Conservation (phyloP, 30 jellyfish, hydroid and myxozoan genomes). For the Hydractinia symbiolongicarpus region DNA sequence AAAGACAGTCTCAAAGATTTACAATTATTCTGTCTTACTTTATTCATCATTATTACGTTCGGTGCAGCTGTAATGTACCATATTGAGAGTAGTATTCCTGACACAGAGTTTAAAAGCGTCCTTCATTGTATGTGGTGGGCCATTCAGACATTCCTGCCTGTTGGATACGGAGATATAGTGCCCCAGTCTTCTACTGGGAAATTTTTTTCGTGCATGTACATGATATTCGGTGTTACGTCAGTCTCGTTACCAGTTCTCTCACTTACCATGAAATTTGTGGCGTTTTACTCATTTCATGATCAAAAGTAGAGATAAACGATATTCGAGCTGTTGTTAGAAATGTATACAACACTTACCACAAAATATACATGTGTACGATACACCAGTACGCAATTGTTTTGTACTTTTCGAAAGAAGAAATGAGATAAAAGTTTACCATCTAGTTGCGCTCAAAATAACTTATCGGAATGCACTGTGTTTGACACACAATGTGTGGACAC, state of each 20-base stretch:
- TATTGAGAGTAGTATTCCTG: slow-evolving; percentile 37
- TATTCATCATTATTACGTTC: slow-evolving; percentile 51
- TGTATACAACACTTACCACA: no score
- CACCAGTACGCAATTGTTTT: no score
- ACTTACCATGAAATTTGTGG: slow-evolving; percentile 70
- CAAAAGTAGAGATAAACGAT: no score
- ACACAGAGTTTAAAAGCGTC: slow-evolving; percentile 51
- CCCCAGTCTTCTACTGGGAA: slow-evolving; percentile 76
- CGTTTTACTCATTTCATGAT: slow-evolving; percentile 20
- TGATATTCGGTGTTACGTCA: slow-evolving; percentile 94
- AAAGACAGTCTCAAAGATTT: slow-evolving; percentile 68
- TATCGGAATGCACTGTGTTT: no score
- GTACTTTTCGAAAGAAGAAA: no score
- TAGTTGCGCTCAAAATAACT: no score
- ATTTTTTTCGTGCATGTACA: slow-evolving; percentile 59
- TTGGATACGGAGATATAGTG: slow-evolving; percentile 94
- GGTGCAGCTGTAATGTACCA: slow-evolving; percentile 78
- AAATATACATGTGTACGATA: no score
- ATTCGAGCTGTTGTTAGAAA: no score
- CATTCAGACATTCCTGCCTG: slow-evolving; percentile 73
- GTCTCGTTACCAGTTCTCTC: slow-evolving; percentile 95
- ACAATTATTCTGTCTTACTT: slow-evolving; percentile 58
- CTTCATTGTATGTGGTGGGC: slow-evolving; percentile 99
- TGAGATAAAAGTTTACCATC: no score
- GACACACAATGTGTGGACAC: no score